Percentiles rank a stretch among this genome's conserved stretches.
These are phyloP conservation scores for Megaceryle maxima DNA, from an alignment of 2,113 vertebrate species.

Conservation along the genomic window DNA sequence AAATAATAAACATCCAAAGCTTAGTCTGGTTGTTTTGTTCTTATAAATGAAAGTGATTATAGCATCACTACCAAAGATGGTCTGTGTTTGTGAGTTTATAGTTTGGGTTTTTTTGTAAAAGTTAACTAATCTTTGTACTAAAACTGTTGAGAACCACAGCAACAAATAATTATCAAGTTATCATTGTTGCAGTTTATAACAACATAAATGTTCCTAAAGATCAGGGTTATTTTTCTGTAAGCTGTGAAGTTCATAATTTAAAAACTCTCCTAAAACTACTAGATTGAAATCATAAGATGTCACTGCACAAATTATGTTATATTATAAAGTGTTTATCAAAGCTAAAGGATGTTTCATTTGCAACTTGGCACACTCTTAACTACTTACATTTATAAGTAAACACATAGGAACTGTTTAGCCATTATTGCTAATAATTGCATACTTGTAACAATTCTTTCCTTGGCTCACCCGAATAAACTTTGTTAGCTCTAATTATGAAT, in stretches of 20 bases:
- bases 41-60: neutral
- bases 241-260: neutral
- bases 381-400: neutral
- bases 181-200: neutral
- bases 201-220: neutral
- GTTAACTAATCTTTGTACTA: neutral
- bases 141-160: neutral
- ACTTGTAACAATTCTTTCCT: neutral
- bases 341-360: constrained; percentile 9
- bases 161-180: neutral
- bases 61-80: neutral
- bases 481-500: constrained; percentile 16
- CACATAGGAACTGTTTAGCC: neutral
- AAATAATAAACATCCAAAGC: neutral
- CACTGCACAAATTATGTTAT: neutral
- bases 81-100: neutral
- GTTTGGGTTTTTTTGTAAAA: neutral
- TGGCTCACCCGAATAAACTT: neutral
- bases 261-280: neutral
- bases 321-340: constrained; percentile 10
- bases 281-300: neutral
- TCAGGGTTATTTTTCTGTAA: neutral
- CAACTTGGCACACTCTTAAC: neutral
- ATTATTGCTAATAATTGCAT: constrained; percentile 9
- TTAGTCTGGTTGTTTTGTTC: neutral